Conservation (phyloP, 2,888 invertebrate genomes). For the Apodemia duryi region DNA sequence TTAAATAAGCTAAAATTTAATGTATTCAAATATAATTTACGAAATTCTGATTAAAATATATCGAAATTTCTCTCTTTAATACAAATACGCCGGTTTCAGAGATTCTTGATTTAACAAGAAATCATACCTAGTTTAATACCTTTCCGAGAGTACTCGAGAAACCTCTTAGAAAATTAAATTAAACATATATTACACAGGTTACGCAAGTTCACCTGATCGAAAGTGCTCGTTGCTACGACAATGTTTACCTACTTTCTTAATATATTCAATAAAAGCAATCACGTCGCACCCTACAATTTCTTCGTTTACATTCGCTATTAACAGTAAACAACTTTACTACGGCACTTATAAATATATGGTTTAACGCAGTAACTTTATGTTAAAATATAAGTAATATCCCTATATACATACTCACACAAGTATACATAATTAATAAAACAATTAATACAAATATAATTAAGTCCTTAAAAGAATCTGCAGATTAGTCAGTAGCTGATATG, state of each 20-base stretch:
- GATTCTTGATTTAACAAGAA: neutral
- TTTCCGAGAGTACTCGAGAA: neutral
- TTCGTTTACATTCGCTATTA: neutral
- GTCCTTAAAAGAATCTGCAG: too few relatives aligned
- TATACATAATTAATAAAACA: too few relatives aligned
- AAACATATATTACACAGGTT: neutral
- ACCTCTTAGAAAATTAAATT: slow-evolving; percentile 11
- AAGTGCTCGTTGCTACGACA: neutral
- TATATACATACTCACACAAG: too few relatives aligned
- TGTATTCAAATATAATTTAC: too few relatives aligned
- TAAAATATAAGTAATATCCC: too few relatives aligned
- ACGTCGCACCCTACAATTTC: neutral
- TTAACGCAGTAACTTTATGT: neutral
- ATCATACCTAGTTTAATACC: neutral
- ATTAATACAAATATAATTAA: too few relatives aligned
- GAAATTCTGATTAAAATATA: too few relatives aligned
- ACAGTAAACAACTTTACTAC: neutral
- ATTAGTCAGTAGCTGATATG: too few relatives aligned
- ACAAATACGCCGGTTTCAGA: too few relatives aligned
- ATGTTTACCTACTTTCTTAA: slow-evolving; percentile 5
- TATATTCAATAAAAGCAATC: slow-evolving; percentile 5
- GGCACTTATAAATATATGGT: neutral
- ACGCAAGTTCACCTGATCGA: slow-evolving; percentile 11
- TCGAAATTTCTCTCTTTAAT: too few relatives aligned
- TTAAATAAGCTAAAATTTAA: too few relatives aligned